Conservation (phyloP, 1,140 invertebrate species). For the Lasioglossum albipes region DNA sequence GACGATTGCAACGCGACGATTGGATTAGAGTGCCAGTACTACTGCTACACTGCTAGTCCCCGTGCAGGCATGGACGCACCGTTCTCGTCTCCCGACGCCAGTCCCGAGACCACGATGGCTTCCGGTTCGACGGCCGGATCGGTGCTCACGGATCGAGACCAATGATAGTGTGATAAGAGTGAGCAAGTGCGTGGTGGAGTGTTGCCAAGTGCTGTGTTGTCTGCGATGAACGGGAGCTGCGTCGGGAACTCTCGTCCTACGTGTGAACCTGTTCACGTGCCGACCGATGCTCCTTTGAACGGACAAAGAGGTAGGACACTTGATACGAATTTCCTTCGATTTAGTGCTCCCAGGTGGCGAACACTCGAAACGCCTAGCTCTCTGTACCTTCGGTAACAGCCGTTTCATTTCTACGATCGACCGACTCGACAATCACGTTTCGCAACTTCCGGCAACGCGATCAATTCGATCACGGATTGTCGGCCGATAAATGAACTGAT, state of each 20-base stretch:
- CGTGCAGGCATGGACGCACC: too few species aligned
- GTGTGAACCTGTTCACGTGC: background rate
- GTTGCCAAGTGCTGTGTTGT: background rate
- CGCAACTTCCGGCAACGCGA: background rate
- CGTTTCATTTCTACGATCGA: background rate
- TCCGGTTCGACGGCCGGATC: too few species aligned
- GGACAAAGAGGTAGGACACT: conserved; percentile 2
- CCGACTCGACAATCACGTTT: conserved; percentile 25
- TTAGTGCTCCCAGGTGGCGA: too few species aligned
- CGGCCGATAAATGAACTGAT: conserved; percentile 1
- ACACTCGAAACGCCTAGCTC: too few species aligned
- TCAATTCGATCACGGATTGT: background rate
- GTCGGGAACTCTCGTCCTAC: background rate
- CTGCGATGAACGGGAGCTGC: background rate
- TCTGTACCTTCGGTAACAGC: background rate
- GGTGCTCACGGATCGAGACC: too few species aligned
- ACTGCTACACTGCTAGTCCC: too few species aligned
- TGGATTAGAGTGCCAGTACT: too few species aligned
- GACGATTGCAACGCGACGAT: too few species aligned
- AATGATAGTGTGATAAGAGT: background rate
- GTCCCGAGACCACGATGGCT: too few species aligned
- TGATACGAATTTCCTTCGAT: conserved; percentile 3
- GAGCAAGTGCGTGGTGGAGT: too few species aligned
- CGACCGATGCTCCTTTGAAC: background rate
- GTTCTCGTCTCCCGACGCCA: too few species aligned